Conservation (phyloP, 2,888 invertebrate genomes). For the Enoplolaimus lenunculus region DNA sequence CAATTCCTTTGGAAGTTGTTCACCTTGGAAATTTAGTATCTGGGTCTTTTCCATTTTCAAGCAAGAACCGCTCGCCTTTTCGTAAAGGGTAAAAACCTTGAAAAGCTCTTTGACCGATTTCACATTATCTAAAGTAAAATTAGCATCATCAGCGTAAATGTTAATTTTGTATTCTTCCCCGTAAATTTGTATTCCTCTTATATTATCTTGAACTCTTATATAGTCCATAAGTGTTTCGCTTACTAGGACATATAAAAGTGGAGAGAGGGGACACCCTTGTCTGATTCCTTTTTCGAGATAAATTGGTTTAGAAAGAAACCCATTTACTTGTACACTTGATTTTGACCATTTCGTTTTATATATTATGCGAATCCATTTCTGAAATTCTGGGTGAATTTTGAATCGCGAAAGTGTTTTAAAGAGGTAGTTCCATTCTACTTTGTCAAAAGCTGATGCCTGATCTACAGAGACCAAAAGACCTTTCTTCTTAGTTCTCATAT, state of each 20-base stretch:
- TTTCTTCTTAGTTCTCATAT: not conserved
- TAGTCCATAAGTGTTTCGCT: not conserved
- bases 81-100: not conserved
- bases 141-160: constrained; percentile 8
- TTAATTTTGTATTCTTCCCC: not conserved
- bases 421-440: constrained; percentile 10
- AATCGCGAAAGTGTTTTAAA: not conserved
- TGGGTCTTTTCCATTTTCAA: constrained; percentile 7
- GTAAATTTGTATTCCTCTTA: not conserved
- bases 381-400: not conserved
- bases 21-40: not conserved
- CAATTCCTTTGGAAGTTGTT: not conserved
- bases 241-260: constrained; percentile 11
- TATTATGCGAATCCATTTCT: constrained; percentile 2
- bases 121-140: not conserved
- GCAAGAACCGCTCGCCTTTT: not conserved
- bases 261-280: constrained; percentile 18
- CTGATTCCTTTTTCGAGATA: not conserved
- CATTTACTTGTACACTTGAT: constrained; percentile 15
- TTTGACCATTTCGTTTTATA: not conserved
- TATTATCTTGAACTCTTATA: not conserved
- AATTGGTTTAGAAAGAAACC: not conserved
- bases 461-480: constrained; percentile 4
- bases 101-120: not conserved
- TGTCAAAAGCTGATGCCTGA: constrained; percentile 14